phyloP scores from a whole-genome alignment of 2,888 invertebrate genomes.

The Eurytoma adleriae region DNA sequence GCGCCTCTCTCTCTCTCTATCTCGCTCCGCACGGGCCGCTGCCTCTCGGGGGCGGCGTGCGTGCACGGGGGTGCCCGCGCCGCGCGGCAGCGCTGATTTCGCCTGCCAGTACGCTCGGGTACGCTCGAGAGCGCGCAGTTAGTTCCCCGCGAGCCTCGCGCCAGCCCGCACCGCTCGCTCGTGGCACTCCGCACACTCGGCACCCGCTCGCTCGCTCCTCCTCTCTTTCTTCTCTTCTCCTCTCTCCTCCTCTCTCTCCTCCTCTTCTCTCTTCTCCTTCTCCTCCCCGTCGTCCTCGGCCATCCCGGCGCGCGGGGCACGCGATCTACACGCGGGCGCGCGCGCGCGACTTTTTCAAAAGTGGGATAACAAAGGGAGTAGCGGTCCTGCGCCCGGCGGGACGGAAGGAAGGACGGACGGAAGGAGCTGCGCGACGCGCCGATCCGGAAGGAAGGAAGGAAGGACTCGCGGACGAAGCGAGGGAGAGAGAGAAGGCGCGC shows the following conservation, averaged over 20 bases:
- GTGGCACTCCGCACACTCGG: neutral
- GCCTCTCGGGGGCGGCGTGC: conserved; percentile 12
- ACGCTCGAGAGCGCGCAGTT: neutral
- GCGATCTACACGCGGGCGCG: neutral
- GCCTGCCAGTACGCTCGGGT: neutral
- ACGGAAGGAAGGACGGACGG: conserved; percentile 21
- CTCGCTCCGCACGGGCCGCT: neutral
- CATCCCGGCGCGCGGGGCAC: too few species aligned
- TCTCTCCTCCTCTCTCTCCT: neutral
- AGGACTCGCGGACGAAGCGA: neutral
- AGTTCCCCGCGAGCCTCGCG: conserved; percentile 48
- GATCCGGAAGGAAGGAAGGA: conserved; percentile 10
- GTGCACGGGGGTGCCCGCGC: neutral
- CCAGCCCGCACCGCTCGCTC: conserved; percentile 25
- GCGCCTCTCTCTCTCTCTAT: neutral
- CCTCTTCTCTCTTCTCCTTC: neutral
- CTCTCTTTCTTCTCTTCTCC: neutral
- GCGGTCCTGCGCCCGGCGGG: conserved; percentile 9
- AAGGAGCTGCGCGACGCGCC: conserved; percentile 3
- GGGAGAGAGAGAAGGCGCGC: conserved; percentile 1
- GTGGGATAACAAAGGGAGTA: too few species aligned
- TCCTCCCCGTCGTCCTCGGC: neutral
- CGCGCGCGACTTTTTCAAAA: neutral
- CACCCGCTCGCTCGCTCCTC: neutral
- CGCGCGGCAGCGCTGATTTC: neutral